Evolutionary conservation across 2,113 vertebrate genomes (phyloP).

Genomic region (Onychostoma macrolepis): DNA sequence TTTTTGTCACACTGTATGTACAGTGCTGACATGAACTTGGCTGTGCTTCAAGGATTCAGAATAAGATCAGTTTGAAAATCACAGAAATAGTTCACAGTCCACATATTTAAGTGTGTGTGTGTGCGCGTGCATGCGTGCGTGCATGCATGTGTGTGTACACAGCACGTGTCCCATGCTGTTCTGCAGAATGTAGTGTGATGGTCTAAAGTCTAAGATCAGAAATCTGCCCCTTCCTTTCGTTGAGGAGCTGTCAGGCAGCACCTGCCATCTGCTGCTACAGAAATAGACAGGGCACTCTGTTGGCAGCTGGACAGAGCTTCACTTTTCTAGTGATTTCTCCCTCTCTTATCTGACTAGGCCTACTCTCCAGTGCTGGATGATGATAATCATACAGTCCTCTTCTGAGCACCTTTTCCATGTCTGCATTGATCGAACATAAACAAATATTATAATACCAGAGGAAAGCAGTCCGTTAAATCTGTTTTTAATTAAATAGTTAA

Average conservation of each 20-base stretch:
- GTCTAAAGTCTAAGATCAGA: conserved; percentile 69
- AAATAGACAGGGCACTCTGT: conserved; percentile 73
- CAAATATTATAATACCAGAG: neutral
- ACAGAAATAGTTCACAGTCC: conserved; percentile 14
- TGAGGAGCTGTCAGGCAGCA: conserved; percentile 74
- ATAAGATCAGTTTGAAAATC: conserved; percentile 27
- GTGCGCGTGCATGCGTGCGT: conserved; percentile 11
- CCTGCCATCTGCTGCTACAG: conserved; percentile 78
- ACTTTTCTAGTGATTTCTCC: conserved; percentile 54
- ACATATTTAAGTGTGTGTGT: neutral
- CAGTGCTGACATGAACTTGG: conserved; percentile 36
- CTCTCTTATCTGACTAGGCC: neutral
- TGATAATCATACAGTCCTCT: neutral
- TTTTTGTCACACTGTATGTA: neutral
- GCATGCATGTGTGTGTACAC: conserved; percentile 44
- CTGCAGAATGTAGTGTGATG: conserved; percentile 48
- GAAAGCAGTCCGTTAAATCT: neutral
- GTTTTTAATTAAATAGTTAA: too few species aligned
- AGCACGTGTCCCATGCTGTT: conserved; percentile 50
- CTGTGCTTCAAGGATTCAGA: neutral
- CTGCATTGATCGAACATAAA: neutral
- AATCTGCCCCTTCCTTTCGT: conserved; percentile 77
- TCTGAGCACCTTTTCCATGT: neutral
- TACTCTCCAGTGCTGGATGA: neutral
- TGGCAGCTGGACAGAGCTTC: conserved; percentile 59